Evolutionary conservation across 2,797 vertebrate genomes (phyloP), one percentile per base, ranked within the genome.

Genomic region (Oryzias dopingdopingensis): DNA sequence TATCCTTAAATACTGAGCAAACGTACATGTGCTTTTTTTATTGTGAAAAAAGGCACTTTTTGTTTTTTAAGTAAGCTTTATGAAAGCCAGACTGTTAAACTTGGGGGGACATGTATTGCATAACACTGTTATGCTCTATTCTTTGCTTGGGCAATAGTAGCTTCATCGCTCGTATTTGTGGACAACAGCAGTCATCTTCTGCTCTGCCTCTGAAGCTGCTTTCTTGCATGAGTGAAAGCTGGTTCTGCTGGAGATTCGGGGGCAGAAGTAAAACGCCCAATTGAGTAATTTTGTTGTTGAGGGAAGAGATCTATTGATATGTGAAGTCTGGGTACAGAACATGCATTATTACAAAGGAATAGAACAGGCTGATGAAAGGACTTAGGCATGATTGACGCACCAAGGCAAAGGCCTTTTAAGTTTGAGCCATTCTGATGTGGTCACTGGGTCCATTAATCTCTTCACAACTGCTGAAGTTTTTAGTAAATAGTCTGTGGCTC

Each of bases 211-310:
- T 56, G 15, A 54, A 52, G 56, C 58, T 62, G 43, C 60, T 69
- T 65, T 68, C 4, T 59, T 80, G 60, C 24, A 65, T 59, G 56
- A 65, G 59, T 72, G 57, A 67, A 86, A 84, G 72, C 79, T 62
- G 52, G 37, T 62, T 75, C 59, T 60, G 48, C 54, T 69, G 26
- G 56, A 77, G 54, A 41, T 65, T 37, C 4, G 79, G 53, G 56
- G n/a, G 20, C 4, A 79, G 53, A 55, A 14, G 20, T 55, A 63
- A 54, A 32, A 61, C 1, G 22, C 46, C 60, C 74, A 70, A 74
- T 77, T 77, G 64, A 61, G 64, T 74, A 67, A 80, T 83, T 79
- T 62, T 57, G 20, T 65, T 54, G 65, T 74, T 73, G 69, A 74
- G 61, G 46, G 46, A 67, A 76, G 61, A 47, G 32, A 54, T 57